Base-by-base conservation (phyloP, 1,140 invertebrate genomes). In the Sesamia nonagrioides region DNA sequence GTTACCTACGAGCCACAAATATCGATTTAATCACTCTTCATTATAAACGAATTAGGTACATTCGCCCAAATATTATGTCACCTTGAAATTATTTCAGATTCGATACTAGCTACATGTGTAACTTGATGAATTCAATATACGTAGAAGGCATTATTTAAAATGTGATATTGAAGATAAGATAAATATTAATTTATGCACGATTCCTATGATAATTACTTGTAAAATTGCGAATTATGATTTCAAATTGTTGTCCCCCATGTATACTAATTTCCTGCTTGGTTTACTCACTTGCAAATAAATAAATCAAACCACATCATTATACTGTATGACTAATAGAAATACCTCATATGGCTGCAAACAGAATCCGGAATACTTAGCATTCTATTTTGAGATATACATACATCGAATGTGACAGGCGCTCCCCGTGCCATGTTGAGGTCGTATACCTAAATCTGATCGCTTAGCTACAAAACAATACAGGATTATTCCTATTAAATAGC, bases 151-250 rank as follows among this genome's bases (percentile, higher is more conserved):
- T 15, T 58, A 73, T 73, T 56, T 37, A 42, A 45, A 73, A 58
- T 48, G 73, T 18, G 56, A 74, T 21, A 56, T 71, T 50, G 71
- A 37, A 58, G 78, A 80, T 80, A 76, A 80, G 78, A 71, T 80
- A 71, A 76, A 40, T 61, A 48, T 56, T 79, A 69, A 79, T 76
- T 73, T 60, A 76, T 76, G 17, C 56, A 69, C 18, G 63, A 71
- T 69, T 74, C 77, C 27, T 68, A 21, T 17, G 27, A 40, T 61
- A n/a, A 37, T 17, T 33, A 5, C 5, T 42, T 50, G 48, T 48
- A 66, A 33, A 9, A 18, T 18, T 56, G 27, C 56, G 56, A 60
- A 33, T 77, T 77, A 56, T 69, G 45, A 21, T 68, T 56, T 52
- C 11, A 69, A 27, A 58, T 27, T 60, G 54, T 15, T 37, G 54